Evolutionary conservation across 2,113 vertebrate species (phyloP), one percentile per base, ranked within the genome.

Genomic region (Neotragus pygmaeus): DNA sequence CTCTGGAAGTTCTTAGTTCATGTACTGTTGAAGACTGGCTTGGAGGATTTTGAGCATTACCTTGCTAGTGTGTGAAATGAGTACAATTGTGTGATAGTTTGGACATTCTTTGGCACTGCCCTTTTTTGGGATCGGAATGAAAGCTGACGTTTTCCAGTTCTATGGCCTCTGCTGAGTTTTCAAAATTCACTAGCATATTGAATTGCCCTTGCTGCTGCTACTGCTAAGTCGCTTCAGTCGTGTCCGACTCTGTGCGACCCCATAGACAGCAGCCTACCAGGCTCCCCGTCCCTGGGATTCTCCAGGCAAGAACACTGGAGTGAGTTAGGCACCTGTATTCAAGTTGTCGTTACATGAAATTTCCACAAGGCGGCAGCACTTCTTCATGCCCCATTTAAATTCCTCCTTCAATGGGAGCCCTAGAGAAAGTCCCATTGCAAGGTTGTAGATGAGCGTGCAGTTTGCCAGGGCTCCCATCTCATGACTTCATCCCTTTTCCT

Each of bases 221-320:
- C n/a, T n/a, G n/a, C n/a, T n/a, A n/a, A n/a, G n/a, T n/a, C n/a
- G n/a, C n/a, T n/a, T n/a, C 30, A 62, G 60, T 16, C 1, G 0
- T 33, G 14, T 62, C 60, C 3, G 3, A 62, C 28, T 62, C 60
- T 33, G 3, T 33, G 3, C 6, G 6, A 62, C 60, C 60, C 60
- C 30, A 62, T 62, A 6, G 6, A 33, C 6, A 0, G 6, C 60
- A 62, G 60, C 60, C 3, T 3, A 0, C 6, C 28, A 62, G 60
- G 60, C 27, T 60, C 57, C 57, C 57, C 28, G 25, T 60, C n/a
- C n/a, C n/a, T n/a, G n/a, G n/a, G n/a, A n/a, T n/a, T n/a, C n/a
- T n/a, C n/a, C n/a, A n/a, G n/a, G n/a, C n/a, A n/a, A n/a, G n/a
- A n/a, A n/a, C n/a, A n/a, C n/a, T n/a, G n/a, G n/a, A n/a, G n/a